These are phyloP conservation scores for Tetraodon nigroviridis DNA, from an alignment of 2,113 vertebrate genomes.

Conservation along the genomic window DNA sequence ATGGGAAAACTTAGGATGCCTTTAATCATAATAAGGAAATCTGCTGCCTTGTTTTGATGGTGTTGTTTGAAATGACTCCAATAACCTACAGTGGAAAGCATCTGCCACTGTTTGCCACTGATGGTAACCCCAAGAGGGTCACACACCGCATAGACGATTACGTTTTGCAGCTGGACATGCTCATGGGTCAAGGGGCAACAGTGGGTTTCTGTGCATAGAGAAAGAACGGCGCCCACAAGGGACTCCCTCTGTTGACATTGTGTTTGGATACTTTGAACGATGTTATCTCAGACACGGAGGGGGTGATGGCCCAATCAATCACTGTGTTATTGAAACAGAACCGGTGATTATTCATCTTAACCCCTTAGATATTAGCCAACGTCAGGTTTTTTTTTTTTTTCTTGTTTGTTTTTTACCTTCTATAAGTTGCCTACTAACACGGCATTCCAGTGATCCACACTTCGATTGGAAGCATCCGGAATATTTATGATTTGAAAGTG, in stretches of 20 bases:
- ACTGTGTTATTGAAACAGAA: constrained; percentile 63
- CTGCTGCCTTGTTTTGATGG: constrained; percentile 26
- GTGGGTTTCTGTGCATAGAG: constrained; percentile 48
- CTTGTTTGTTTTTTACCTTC: constrained; percentile 16
- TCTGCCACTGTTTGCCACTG: constrained; percentile 30
- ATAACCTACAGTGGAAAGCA: constrained; percentile 45
- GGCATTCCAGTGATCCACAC: constrained; percentile 4
- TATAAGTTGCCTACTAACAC: constrained; percentile 15
- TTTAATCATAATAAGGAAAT: constrained; percentile 24
- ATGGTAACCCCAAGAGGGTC: constrained; percentile 40
- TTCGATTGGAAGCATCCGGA: constrained; percentile 6
- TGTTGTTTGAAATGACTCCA: constrained; percentile 36
- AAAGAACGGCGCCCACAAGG: constrained; percentile 46
- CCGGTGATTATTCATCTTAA: constrained; percentile 63
- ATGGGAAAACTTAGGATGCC: constrained; percentile 1
- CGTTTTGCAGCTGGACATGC: constrained; percentile 61
- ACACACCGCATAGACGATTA: constrained; percentile 40
- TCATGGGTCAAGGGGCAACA: constrained; percentile 53
- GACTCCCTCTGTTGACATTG: constrained; percentile 65
- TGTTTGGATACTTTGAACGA: constrained; percentile 66
- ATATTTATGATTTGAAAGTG: constrained; percentile 51
- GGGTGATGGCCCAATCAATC: constrained; percentile 63
- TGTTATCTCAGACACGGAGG: constrained; percentile 70
- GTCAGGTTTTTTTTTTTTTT: constrained; percentile 36
- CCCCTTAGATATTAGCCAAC: constrained; percentile 57